Evolutionary conservation across 2,113 vertebrate species (phyloP).

Genomic region (Passer domesticus): DNA sequence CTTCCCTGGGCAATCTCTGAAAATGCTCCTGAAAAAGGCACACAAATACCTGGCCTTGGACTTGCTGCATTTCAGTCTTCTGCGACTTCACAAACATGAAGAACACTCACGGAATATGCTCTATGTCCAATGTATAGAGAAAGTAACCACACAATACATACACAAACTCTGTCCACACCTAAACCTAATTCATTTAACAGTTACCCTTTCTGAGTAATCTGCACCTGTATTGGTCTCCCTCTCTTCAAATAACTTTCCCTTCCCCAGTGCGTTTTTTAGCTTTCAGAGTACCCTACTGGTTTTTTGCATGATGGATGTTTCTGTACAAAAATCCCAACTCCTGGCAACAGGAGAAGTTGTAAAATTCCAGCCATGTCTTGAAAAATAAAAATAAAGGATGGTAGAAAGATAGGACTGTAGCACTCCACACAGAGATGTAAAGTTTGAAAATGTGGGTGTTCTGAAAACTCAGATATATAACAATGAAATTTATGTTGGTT

Average conservation of each 20-base stretch:
- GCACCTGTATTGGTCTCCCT: background rate
- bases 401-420: background rate
- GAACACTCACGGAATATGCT: background rate
- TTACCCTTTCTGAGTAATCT: background rate
- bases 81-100: background rate
- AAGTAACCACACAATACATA: background rate
- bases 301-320: background rate
- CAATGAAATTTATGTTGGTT: background rate
- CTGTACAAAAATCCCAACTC: background rate
- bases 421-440: background rate
- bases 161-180: background rate
- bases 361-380: background rate
- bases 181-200: background rate
- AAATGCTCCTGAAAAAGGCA: background rate
- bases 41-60: background rate
- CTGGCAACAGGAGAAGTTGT: background rate
- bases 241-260: background rate
- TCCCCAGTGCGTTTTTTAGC: fast-evolving
- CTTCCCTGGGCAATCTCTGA: background rate
- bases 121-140: background rate
- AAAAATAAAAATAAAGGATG: background rate
- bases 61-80: background rate
- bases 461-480: background rate
- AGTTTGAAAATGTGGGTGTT: background rate
- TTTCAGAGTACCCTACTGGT: background rate